These are phyloP conservation scores for Ethmia dodecea DNA, from an alignment of 2,888 invertebrate species.

Conservation along the genomic window DNA sequence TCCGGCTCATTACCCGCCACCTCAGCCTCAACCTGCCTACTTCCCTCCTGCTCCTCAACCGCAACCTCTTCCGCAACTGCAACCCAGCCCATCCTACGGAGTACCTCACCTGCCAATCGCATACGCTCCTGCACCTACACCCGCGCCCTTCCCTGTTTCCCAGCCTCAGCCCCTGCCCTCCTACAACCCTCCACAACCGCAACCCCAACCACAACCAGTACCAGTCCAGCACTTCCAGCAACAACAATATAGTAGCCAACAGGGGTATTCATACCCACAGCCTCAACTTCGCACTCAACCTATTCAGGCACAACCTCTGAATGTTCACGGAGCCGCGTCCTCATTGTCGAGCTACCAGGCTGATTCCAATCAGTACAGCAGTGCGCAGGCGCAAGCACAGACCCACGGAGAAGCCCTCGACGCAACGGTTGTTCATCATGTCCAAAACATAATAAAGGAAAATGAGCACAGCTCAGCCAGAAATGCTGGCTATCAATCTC, in stretches of 20 bases:
- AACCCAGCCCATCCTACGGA: conserved; percentile 7
- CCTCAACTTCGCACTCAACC: conserved; percentile 14
- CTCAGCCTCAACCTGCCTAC: conserved; percentile 3
- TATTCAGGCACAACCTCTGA: conserved; percentile 17
- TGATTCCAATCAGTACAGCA: conserved; percentile 52
- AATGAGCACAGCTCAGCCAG: conserved; percentile 59
- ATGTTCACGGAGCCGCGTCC: conserved; percentile 25
- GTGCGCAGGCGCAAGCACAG: conserved; percentile 29
- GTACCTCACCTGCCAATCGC: conserved; percentile 10
- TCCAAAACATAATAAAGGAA: conserved; percentile 59
- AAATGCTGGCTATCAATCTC: conserved; percentile 52
- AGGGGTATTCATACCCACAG: conserved; percentile 7
- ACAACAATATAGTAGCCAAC: background rate
- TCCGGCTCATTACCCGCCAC: conserved; percentile 15
- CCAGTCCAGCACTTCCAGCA: conserved; percentile 5
- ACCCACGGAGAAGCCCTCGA: conserved; percentile 51
- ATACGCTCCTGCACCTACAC: conserved; percentile 6
- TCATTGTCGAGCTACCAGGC: conserved; percentile 56
- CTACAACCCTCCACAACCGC: conserved; percentile 21
- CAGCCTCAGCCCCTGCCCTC: conserved; percentile 16
- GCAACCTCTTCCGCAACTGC: conserved; percentile 5
- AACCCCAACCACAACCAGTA: conserved; percentile 14
- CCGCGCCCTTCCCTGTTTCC: conserved; percentile 16
- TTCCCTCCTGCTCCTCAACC: conserved; percentile 1
- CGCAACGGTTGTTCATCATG: conserved; percentile 47